Base-by-base conservation (phyloP, 2,888 invertebrate genomes). In the Pseudococcus viburni region DNA sequence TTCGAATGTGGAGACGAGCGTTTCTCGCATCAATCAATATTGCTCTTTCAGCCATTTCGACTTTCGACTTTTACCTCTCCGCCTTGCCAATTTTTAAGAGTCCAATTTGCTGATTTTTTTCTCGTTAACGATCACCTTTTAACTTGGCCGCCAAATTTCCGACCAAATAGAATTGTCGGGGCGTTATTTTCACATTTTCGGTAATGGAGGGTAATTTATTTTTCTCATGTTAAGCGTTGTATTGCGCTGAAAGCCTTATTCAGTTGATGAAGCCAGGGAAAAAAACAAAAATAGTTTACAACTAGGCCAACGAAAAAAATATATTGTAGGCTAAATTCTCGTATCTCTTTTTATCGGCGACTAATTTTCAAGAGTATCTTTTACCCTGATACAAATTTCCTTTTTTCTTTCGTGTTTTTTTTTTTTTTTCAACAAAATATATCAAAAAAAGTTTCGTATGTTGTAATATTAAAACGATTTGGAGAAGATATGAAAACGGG, bases 141-240 rank as follows among this genome's bases (percentile, higher is more conserved):
- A 26, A 83, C 80, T 83, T 46, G 46, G 19, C 46, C 80, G 80
- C 80, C 46, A 46, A 83, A 83, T 83, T 83, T 22, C 19, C 80
- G 19, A 46, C 42, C 42, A 83, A 46, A 83, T 83, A 46, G 80
- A 83, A 83, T 83, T 83, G 80, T 83, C 42, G 46, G 80, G n/a
- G 46, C 80, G 80, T 83, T 83, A 83, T 83, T 83, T 83, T 83
- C 80, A 46, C 33, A 73, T 73, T 73, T 73, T 73, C 73, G 19
- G 80, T 83, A 83, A 83, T 83, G 80, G 80, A 83, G 19, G 80
- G 80, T 83, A 83, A 83, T 83, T 83, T 83, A 83, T 83, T 83
- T 83, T 83, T 83, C 80, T 46, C 19, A 83, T 46, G 80, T 46
- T 83, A 33, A 83, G 80, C 46, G 42, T 83, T 46, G 80, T 46